Percentiles rank a stretch among this genome's conserved stretches.
Evolutionary conservation across 2,797 vertebrate species (phyloP).

Genomic region (Semaprochilodus insignis): DNA sequence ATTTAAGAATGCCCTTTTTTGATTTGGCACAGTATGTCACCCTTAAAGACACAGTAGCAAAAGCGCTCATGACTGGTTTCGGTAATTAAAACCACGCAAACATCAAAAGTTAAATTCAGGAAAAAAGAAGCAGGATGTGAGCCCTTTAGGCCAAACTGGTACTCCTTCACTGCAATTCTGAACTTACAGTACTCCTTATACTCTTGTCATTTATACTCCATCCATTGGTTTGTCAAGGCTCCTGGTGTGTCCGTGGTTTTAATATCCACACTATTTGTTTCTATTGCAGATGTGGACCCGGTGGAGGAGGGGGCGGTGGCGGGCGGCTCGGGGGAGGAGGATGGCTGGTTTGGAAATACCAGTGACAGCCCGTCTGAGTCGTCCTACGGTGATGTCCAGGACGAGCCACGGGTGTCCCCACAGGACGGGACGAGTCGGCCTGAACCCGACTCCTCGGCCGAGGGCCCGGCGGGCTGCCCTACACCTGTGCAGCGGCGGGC

Average conservation of each 20-base stretch:
- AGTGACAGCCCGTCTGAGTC: constrained; percentile 88
- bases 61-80: no score
- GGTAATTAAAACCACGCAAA: no score
- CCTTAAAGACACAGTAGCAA: no score
- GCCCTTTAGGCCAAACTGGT: no score
- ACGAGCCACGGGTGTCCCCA: constrained; percentile 85
- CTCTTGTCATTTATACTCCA: no score
- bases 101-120: no score
- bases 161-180: no score
- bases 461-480: constrained; percentile 90
- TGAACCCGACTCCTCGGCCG: constrained; percentile 88
- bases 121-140: no score
- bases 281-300: constrained; percentile 88
- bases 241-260: neutral
- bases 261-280: constrained; percentile 48
- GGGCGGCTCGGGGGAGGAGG: constrained; percentile 89
- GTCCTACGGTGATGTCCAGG: constrained; percentile 92
- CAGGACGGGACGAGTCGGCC: constrained; percentile 82
- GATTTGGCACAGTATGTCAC: no score
- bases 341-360: constrained; percentile 95
- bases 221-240: no score
- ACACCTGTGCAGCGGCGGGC: constrained; percentile 90
- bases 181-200: no score
- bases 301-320: constrained; percentile 90
- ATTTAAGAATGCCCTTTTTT: no score